Conservation (phyloP, 2,113 vertebrate species). For the Recurvirostra avosetta region DNA sequence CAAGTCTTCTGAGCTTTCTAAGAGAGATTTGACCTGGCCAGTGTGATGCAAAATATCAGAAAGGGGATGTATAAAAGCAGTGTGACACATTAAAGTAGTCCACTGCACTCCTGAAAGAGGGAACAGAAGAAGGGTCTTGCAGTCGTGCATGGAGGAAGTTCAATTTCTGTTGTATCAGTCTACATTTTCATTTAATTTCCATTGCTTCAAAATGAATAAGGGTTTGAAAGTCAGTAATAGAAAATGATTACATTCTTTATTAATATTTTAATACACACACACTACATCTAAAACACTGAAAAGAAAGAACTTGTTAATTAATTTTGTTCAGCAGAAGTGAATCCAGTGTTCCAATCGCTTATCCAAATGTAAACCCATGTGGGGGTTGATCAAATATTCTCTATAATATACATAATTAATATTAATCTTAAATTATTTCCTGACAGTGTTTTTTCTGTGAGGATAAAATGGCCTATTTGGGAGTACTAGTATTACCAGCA, state of each 20-base stretch:
- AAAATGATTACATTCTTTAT: neutral
- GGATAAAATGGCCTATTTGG: neutral
- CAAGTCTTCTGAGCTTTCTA: neutral
- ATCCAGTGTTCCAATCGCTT: neutral
- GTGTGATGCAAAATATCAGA: neutral
- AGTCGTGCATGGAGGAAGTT: neutral
- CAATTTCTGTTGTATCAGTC: neutral
- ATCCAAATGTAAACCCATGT: neutral
- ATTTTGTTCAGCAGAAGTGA: neutral
- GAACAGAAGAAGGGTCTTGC: neutral
- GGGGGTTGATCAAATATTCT: neutral
- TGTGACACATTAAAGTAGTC: neutral
- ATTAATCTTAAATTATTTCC: neutral
- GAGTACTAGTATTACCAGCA: neutral
- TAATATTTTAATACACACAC: neutral
- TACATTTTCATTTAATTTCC: neutral
- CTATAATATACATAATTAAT: neutral
- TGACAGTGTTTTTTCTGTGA: neutral
- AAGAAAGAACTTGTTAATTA: neutral
- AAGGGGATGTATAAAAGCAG: neutral
- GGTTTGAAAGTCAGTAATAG: neutral
- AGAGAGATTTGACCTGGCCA: rapidly evolving
- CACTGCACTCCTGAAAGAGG: neutral
- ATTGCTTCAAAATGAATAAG: neutral
- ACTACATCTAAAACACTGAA: neutral